Conservation (phyloP, 2,113 vertebrate genomes). For the Lynx canadensis region DNA sequence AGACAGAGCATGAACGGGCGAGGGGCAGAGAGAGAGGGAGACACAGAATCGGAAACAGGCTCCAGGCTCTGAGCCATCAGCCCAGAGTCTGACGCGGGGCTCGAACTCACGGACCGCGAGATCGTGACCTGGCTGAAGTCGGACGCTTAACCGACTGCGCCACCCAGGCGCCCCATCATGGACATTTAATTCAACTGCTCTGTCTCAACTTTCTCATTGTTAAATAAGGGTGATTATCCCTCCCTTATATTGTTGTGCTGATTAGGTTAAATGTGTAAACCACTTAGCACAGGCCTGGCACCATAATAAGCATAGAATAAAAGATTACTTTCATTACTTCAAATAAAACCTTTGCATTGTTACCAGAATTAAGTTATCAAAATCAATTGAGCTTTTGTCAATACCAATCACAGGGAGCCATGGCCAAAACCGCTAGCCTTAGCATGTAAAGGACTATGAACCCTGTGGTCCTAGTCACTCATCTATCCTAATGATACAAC, state of each 20-base stretch:
- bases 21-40: too few relatives aligned
- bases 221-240: background rate
- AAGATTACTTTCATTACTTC: slow-evolving; percentile 8
- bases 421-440: background rate
- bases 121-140: too few relatives aligned
- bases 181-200: background rate
- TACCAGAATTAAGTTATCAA: background rate
- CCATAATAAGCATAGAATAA: background rate
- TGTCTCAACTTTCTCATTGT: background rate
- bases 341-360: background rate
- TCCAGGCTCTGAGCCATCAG: too few relatives aligned
- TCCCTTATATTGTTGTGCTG: background rate
- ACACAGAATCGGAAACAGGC: too few relatives aligned
- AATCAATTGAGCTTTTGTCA: background rate
- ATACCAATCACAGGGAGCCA: background rate
- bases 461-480: too few relatives aligned
- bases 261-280: slow-evolving; percentile 12
- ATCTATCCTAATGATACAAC: background rate
- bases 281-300: background rate
- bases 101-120: too few relatives aligned
- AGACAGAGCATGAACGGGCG: too few relatives aligned
- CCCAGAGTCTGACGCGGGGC: too few relatives aligned
- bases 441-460: background rate
- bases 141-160: too few relatives aligned
- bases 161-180: too few relatives aligned